These are phyloP conservation scores for Druon quercuslanigerum DNA, from an alignment of 1,140 invertebrate species.

Conservation along the genomic window DNA sequence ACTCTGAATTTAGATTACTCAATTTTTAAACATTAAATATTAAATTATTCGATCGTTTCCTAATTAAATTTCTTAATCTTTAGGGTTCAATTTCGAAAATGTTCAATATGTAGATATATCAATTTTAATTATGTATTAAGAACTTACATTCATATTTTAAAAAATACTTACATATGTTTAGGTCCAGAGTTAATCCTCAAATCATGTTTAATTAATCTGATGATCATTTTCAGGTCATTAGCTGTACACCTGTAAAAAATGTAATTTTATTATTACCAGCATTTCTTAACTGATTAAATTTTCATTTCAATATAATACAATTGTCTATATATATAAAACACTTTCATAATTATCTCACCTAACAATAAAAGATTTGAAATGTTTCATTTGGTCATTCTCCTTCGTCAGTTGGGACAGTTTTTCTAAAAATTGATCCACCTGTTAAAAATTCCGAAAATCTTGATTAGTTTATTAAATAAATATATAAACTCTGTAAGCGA, in stretches of 20 bases:
- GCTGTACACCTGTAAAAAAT: conserved; percentile 82
- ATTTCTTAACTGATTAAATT: conserved; percentile 10
- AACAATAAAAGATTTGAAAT: conserved; percentile 84
- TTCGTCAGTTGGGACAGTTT: conserved; percentile 85
- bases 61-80: too few relatives aligned
- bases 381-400: conserved; percentile 90
- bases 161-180: conserved; percentile 86
- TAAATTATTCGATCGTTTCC: too few relatives aligned
- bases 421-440: conserved; percentile 86
- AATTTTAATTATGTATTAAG: conserved; percentile 11
- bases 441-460: conserved; percentile 30
- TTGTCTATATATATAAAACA: too few relatives aligned
- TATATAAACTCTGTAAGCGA: too few relatives aligned
- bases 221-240: conserved; percentile 90
- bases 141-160: neutral
- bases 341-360: conserved; percentile 64
- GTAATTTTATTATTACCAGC: conserved; percentile 31
- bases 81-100: too few relatives aligned
- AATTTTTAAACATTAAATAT: too few relatives aligned
- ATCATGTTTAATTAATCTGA: conserved; percentile 93
- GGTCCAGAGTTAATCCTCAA: conserved; percentile 93
- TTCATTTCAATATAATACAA: conserved; percentile 10
- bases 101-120: too few relatives aligned
- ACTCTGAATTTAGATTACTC: too few relatives aligned
- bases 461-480: neutral